Percentiles rank a stretch among this genome's conserved stretches.
These are phyloP conservation scores for Machaerirhynchus nigripectus DNA, from an alignment of 2,113 vertebrate genomes.

Conservation along the genomic window DNA sequence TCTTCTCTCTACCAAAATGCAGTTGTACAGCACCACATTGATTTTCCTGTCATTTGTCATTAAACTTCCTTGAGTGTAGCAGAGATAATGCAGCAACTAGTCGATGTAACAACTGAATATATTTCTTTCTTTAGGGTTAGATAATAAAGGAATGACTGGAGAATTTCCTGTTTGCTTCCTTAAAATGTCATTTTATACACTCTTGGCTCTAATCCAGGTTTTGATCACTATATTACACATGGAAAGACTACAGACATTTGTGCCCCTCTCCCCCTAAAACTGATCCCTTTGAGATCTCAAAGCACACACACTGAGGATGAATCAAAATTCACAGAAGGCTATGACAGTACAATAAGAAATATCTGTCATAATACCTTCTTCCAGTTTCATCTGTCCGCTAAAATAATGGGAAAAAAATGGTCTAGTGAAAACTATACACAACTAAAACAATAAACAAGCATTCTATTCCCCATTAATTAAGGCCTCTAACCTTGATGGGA, in stretches of 20 bases:
- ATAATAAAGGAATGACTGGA: neutral
- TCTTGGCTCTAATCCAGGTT: neutral
- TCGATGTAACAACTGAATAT: neutral
- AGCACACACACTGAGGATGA: neutral
- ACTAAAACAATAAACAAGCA: neutral
- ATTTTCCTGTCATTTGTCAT: neutral
- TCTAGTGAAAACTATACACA: neutral
- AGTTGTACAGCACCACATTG: neutral
- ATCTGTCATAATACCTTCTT: neutral
- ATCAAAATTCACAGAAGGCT: neutral
- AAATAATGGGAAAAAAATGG: neutral
- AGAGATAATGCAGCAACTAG: neutral
- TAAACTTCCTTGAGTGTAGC: neutral
- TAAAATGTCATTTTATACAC: neutral
- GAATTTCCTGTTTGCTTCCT: neutral
- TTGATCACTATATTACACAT: neutral
- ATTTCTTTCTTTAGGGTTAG: neutral
- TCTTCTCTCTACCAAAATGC: neutral
- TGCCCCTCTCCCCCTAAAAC: neutral
- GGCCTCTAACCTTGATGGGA: neutral
- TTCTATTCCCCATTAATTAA: neutral
- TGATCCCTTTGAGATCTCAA: neutral
- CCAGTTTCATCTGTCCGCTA: neutral
- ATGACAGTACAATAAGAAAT: neutral
- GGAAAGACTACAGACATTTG: neutral